Conservation (phyloP, 92 coral and sea anemone species). For the Bergia puertoricense region DNA sequence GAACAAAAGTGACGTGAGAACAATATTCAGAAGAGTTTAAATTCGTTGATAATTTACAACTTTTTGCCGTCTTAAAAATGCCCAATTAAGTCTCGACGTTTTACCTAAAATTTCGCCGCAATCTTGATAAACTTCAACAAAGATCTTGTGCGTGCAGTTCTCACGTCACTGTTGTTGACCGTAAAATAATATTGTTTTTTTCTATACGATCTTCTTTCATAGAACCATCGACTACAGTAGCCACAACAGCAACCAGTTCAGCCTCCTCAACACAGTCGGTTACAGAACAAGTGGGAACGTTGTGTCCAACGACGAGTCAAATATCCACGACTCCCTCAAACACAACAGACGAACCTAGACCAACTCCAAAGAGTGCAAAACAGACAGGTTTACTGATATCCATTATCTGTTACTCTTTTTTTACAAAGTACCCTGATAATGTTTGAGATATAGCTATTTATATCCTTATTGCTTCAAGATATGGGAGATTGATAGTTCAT, state of each 20-base stretch:
- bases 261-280: not conserved
- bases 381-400: conserved; percentile 17
- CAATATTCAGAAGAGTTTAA: too few species aligned
- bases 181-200: not conserved
- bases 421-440: not conserved
- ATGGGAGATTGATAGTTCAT: too few species aligned
- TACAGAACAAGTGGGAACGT: not conserved
- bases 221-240: not conserved
- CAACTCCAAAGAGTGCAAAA: conserved; percentile 16
- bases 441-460: not conserved
- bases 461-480: not conserved
- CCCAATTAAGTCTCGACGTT: too few species aligned
- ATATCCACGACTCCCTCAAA: not conserved
- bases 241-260: not conserved
- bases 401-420: too few species aligned
- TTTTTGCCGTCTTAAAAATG: too few species aligned
- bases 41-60: too few species aligned
- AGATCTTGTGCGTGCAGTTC: too few species aligned
- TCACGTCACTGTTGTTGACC: too few species aligned
- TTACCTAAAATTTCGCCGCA: too few species aligned
- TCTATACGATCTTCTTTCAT: not conserved
- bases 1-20: not conserved
- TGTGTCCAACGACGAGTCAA: conserved; percentile 21
- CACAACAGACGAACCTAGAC: conserved; percentile 7
- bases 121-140: not conserved